Percentiles rank a stretch among this genome's conserved stretches.
phyloP scores from a whole-genome alignment of 2,888 invertebrate species.

The Sinelater perroti region DNA sequence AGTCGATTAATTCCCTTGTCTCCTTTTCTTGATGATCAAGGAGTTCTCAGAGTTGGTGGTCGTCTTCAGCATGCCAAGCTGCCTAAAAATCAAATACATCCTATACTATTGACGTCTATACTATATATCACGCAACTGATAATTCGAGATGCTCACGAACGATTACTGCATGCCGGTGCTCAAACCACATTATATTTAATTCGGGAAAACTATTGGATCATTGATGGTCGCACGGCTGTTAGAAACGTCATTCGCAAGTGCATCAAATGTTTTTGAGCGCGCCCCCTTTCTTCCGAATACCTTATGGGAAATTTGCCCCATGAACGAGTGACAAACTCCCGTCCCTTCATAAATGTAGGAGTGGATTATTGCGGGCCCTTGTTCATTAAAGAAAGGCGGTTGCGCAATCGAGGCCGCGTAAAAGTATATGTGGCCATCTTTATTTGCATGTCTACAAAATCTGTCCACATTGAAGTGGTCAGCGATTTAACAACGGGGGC shows the following conservation, averaged over 20 bases:
- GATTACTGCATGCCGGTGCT: conserved; percentile 17
- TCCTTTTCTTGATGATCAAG: conserved; percentile 27
- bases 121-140: conserved; percentile 20
- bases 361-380: conserved; percentile 17
- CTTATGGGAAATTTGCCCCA: conserved; percentile 7
- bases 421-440: conserved; percentile 45
- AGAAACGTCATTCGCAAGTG: conserved; percentile 1
- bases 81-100: conserved; percentile 10
- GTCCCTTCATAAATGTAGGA: conserved; percentile 14
- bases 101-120: conserved; percentile 5
- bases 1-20: conserved; percentile 19
- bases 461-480: conserved; percentile 43
- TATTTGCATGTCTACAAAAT: conserved; percentile 44
- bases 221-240: conserved; percentile 14
- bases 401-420: conserved; percentile 27
- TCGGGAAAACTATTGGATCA: conserved; percentile 23
- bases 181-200: conserved; percentile 9
- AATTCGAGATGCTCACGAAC: conserved; percentile 16
- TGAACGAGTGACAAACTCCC: conserved; percentile 4
- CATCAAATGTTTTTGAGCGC: conserved; percentile 11
- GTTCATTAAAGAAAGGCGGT: conserved; percentile 13
- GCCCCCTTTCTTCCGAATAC: neutral
- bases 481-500: conserved; percentile 9
- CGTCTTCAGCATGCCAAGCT: conserved; percentile 19
- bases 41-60: conserved; percentile 36